Evolutionary conservation across 1,140 invertebrate species (phyloP).

Genomic region (Samia ricini): DNA sequence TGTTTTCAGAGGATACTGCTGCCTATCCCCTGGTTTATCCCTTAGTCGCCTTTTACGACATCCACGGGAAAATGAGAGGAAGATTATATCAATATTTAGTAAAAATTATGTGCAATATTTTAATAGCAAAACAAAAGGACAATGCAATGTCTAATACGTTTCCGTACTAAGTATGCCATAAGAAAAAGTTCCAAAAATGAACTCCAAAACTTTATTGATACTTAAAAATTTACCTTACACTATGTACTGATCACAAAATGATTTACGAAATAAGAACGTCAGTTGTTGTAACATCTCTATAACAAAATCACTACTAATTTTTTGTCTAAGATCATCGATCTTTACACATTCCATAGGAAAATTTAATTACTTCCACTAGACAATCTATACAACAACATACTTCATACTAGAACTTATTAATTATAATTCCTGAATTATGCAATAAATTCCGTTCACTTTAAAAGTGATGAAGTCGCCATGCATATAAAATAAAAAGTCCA

Average conservation of each 20-base stretch:
- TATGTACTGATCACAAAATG: conserved; percentile 2
- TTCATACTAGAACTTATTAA: neutral
- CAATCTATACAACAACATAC: too few relatives aligned
- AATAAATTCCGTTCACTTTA: neutral
- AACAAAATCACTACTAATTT: neutral
- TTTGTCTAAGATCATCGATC: neutral
- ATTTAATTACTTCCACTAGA: too few relatives aligned
- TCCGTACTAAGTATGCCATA: neutral
- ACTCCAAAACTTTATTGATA: neutral
- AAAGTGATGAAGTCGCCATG: neutral
- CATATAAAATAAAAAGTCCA: neutral
- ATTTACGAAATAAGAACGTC: conserved; percentile 1
- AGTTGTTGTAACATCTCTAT: conserved; percentile 1
- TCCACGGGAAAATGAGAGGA: too few relatives aligned
- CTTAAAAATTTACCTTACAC: neutral
- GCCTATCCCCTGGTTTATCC: too few relatives aligned
- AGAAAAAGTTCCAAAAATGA: neutral
- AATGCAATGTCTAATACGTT: neutral
- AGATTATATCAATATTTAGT: too few relatives aligned
- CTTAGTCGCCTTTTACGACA: too few relatives aligned
- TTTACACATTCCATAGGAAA: too few relatives aligned
- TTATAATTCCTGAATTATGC: neutral
- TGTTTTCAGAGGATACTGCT: too few relatives aligned
- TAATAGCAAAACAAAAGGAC: neutral
- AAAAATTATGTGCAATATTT: too few relatives aligned